Evolutionary conservation across 2,888 invertebrate genomes (phyloP), one percentile per base, ranked within the genome.

Genomic region (Flexamia atlantica): DNA sequence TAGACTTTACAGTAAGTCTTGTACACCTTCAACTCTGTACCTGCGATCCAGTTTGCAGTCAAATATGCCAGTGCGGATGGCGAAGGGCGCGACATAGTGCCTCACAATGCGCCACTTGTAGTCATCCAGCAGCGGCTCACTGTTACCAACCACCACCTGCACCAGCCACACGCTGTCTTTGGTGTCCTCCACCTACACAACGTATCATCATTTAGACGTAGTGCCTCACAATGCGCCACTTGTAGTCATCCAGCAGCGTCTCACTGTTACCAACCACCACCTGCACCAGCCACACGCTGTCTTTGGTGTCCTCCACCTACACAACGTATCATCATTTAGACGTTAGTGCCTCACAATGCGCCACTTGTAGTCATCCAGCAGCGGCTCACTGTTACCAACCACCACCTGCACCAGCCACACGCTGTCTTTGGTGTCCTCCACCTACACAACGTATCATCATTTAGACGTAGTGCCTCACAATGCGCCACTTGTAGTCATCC

Each of bases 131-230:
- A 90, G 83, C 1, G 89, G 88, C 53, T 87, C 85, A 72, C 86
- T 86, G 28, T 74, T 83, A 40, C 84, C 84, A 5, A 68, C 46
- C 20, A 90, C 87, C 1, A 92, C 91, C 87, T 91, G 91, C 1
- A 92, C 90, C 53, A 92, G 87, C 92, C 92, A 92, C 12, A 91
- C 91, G 86, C 91, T 91, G 88, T 92, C 92, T 87, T 92, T 92
- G 28, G 91, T 90, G 87, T 92, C 92, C 87, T 92, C 92, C 7
- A 92, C 92, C 57, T 64, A 17, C n/a, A n/a, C n/a, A n/a, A n/a
- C n/a, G n/a, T n/a, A n/a, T n/a, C n/a, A n/a, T n/a, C n/a, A n/a
- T n/a, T n/a, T n/a, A n/a, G 17, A 91, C 88, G 84, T 90, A 90
- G 50, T 89, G 88, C 23, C 89, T 88, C 9, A 92, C 88, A 36